Percentiles rank a stretch among this genome's conserved stretches.
Conservation (phyloP, 2,113 vertebrate species). For the Pao palembangensis region DNA sequence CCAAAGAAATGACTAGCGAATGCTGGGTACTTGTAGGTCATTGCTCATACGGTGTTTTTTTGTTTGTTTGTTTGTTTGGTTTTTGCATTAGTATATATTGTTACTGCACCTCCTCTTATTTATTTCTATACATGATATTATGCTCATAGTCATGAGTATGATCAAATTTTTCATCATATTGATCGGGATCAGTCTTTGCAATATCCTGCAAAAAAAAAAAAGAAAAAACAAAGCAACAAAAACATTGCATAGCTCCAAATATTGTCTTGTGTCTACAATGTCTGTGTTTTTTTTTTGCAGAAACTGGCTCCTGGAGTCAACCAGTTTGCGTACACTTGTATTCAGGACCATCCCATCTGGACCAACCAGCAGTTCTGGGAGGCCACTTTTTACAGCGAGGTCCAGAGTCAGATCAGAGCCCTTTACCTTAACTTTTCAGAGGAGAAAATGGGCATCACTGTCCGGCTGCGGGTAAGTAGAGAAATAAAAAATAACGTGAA, state of each 20-base stretch:
- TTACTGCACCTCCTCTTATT: no score
- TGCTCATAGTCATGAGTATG: no score
- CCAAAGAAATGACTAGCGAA: constrained; percentile 14
- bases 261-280: constrained; percentile 3
- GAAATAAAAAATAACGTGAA: not conserved
- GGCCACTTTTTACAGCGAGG: constrained; percentile 93
- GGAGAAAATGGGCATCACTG: constrained; percentile 68
- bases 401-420: constrained; percentile 90
- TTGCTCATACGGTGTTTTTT: no score
- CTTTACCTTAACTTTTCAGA: constrained; percentile 86
- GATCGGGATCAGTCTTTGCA: no score
- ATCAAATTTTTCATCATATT: no score
- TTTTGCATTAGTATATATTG: constrained; percentile 9
- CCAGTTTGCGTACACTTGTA: constrained; percentile 96
- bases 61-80: no score
- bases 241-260: not conserved
- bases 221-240: not conserved
- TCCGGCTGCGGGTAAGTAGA: constrained; percentile 80
- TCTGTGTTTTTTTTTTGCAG: constrained; percentile 64
- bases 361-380: constrained; percentile 98
- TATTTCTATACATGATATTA: no score
- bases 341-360: constrained; percentile 97
- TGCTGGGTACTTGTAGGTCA: constrained; percentile 12
- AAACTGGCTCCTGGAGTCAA: constrained; percentile 91
- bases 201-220: not conserved